Base-by-base conservation (phyloP, 2,888 invertebrate species). In the Ophioninae sp. region DNA sequence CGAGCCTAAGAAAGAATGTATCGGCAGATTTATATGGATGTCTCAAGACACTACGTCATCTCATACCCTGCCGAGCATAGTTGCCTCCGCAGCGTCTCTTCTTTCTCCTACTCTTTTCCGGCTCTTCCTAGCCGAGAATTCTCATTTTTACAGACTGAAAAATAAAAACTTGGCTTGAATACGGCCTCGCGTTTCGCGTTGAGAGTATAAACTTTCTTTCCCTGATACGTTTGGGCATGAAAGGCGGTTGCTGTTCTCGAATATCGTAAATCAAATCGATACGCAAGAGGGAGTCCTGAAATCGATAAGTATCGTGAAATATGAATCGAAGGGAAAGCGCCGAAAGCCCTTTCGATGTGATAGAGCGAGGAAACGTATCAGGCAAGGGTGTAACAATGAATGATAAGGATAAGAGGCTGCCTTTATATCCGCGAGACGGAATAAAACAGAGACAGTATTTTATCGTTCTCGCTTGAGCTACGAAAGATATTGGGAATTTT, bases 401-500 rank as follows among this genome's bases (percentile, higher is more conserved):
- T 74, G 73, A 68, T 79, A 72, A 76, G 56, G 77, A 69, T 73
- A 64, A 64, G 30, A 81, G 78, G 73, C 61, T 68, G 67, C 68
- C 57, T 70, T 79, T 77, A 72, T 65, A 72, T 77, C 73, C 57
- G 57, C 56, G 64, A 69, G 76, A 77, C n/a, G 23, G 73, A 77
- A 82, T 76, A 72, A 82, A 84, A 77, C 73, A 79, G 79, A 64
- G 21, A 21, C 57, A 74, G 70, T 50, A 81, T 81, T 81, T 83
- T 64, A 79, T 79, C 80, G 64, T 69, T 64, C 57, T 68, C 44
- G 50, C 56, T 79, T 21, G 59, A 62, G 74, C 65, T 76, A 59
- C 50, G 39, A 17, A 57, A 65, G 76, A 73, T 81, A 73, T 74
- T 77, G 61, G 41, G 10, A 68, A 67, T 77, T 70, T 68, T 73